Base-by-base conservation (phyloP, 2,113 vertebrate species). In the Triplophysa tibetana region DNA sequence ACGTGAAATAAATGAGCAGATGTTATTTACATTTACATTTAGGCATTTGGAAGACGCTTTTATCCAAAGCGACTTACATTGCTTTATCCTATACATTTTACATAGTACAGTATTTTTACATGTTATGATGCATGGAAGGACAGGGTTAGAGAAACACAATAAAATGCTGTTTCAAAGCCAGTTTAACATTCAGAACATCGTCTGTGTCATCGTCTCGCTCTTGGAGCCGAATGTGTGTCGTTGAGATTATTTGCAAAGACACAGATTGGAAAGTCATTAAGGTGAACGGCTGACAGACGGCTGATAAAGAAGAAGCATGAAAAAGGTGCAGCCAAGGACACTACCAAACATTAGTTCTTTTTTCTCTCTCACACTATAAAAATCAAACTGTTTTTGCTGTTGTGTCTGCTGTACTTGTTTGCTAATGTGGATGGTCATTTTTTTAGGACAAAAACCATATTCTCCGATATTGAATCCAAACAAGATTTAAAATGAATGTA, bases 251-350 rank as follows among this genome's bases (percentile, higher is more conserved):
- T 65, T 14, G 41, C 45, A 58, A 14, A 11, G 74, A 64, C 23
- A 52, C 60, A 29, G 70, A 61, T 48, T 75, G 41, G 23, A 75
- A 75, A 75, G 58, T n/a, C 41, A 75, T 63, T 63, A 75, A 43
- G 60, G 23, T 19, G 23, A 63, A 63, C 2, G 0, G 0, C 24
- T 75, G 41, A 23, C 38, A 45, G 8, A 48, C 33, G 33, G 33
- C 33, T 38, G 45, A 70, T 23, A 48, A 8, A 8, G 4, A 56
- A 38, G 33, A 8, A 38, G 33, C 33, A 38, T 8, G 33, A 38
- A 38, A 38, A 38, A 38, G 33, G 33, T 5, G 7, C 7, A 7
- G 33, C 33, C 33, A 38, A 38, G 7, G 33, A 6, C 33, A 4
- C 0, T 38, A 38, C 7, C 33, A 38, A 38, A 38, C 5, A 24